Conservation (phyloP, 1,140 invertebrate genomes). For the Drosophila bocki region DNA sequence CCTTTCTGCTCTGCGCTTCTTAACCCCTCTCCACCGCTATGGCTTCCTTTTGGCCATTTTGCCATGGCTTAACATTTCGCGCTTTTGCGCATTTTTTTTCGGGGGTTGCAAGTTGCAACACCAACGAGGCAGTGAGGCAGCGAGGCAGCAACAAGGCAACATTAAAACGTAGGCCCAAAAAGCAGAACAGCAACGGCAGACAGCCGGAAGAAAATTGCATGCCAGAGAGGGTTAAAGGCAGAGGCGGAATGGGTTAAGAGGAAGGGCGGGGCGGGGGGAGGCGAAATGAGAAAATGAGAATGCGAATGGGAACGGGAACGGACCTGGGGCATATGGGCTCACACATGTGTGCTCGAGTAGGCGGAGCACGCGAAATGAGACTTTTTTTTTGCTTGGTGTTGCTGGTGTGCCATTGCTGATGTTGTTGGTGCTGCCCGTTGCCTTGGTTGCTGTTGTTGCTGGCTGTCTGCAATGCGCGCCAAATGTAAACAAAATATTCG, state of each 20-base stretch:
- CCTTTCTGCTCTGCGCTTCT: slow-evolving; percentile 1
- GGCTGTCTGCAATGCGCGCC: slow-evolving; percentile 78
- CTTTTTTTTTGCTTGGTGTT: slow-evolving; percentile 44
- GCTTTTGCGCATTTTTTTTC: slow-evolving; percentile 55
- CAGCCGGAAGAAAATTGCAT: slow-evolving; percentile 73
- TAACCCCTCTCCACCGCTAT: slow-evolving; percentile 7
- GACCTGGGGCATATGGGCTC: slow-evolving; percentile 35
- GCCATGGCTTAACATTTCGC: slow-evolving; percentile 60
- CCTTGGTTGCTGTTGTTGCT: slow-evolving; percentile 57
- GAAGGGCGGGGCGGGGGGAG: background rate
- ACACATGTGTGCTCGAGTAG: slow-evolving; percentile 66
- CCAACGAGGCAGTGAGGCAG: slow-evolving; percentile 14
- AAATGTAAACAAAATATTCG: slow-evolving; percentile 84
- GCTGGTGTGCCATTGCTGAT: slow-evolving; percentile 29
- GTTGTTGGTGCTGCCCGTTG: slow-evolving; percentile 36
- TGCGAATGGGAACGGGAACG: slow-evolving; percentile 16
- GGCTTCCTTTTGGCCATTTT: slow-evolving; percentile 74
- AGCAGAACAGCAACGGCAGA: slow-evolving; percentile 46
- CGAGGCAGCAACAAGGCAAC: slow-evolving; percentile 42
- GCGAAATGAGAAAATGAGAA: slow-evolving; percentile 20
- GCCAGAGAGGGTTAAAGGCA: slow-evolving; percentile 19
- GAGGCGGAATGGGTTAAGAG: slow-evolving; percentile 14
- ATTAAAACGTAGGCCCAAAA: slow-evolving; percentile 53
- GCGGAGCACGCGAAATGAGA: slow-evolving; percentile 79
- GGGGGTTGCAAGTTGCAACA: slow-evolving; percentile 34